These are phyloP conservation scores for Cheilinus undulatus DNA, from an alignment of 2,113 vertebrate genomes.

Conservation along the genomic window DNA sequence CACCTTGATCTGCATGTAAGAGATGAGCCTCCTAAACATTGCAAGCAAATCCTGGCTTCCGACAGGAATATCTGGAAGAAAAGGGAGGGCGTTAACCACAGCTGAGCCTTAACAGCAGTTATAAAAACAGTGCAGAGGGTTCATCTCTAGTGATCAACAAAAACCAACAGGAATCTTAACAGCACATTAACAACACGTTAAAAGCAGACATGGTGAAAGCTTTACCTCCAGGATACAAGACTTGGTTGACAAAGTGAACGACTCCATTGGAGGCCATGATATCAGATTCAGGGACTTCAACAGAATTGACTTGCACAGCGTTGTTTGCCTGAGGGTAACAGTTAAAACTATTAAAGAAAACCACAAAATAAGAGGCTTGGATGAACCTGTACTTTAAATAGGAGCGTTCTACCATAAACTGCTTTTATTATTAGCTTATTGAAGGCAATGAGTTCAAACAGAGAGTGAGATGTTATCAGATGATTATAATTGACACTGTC, in stretches of 20 bases:
- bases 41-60: constrained; percentile 90
- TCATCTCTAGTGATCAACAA: constrained; percentile 26
- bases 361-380: constrained; percentile 10
- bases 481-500: neutral
- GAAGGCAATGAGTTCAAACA: constrained; percentile 3
- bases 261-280: constrained; percentile 96
- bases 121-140: neutral
- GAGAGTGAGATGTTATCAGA: constrained; percentile 1
- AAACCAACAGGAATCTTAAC: neutral
- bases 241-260: constrained; percentile 89
- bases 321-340: constrained; percentile 86
- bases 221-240: constrained; percentile 93
- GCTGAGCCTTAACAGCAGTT: neutral
- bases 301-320: constrained; percentile 88
- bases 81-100: neutral
- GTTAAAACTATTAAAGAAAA: constrained; percentile 36
- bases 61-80: constrained; percentile 88
- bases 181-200: neutral
- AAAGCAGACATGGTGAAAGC: neutral
- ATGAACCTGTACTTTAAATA: constrained; percentile 16
- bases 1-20: constrained; percentile 94
- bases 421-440: neutral
- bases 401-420: neutral
- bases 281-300: constrained; percentile 88
- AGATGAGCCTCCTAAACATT: constrained; percentile 90